Conservation (phyloP, 2,888 invertebrate species). For the Charanyca ferruginea region DNA sequence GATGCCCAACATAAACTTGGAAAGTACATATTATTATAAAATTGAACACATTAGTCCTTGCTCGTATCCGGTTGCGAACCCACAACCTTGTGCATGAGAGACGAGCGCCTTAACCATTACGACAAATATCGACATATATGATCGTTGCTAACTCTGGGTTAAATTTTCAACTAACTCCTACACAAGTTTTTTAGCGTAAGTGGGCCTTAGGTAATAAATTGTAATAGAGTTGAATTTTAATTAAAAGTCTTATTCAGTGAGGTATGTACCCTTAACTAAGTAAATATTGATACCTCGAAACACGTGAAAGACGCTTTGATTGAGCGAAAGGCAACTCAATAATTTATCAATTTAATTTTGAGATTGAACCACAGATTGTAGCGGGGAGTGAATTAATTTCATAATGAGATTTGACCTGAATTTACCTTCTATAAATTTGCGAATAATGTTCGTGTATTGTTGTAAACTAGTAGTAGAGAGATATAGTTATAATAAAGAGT, state of each 20-base stretch:
- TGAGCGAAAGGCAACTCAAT: slow-evolving; percentile 60
- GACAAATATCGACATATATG: too few relatives aligned
- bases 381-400: slow-evolving; percentile 56
- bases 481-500: slow-evolving; percentile 42
- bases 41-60: too few relatives aligned
- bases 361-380: slow-evolving; percentile 57
- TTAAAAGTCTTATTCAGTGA: slow-evolving; percentile 49
- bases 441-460: slow-evolving; percentile 36
- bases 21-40: too few relatives aligned
- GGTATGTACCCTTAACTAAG: slow-evolving; percentile 45
- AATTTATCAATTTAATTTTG: slow-evolving; percentile 64
- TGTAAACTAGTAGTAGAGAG: slow-evolving; percentile 30
- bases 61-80: too few relatives aligned
- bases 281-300: slow-evolving; percentile 67
- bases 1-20: too few relatives aligned
- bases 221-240: slow-evolving; percentile 50
- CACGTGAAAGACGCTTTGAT: slow-evolving; percentile 70
- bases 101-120: too few relatives aligned
- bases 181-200: background rate
- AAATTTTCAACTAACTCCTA: background rate
- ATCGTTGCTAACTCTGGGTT: too few relatives aligned
- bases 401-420: slow-evolving; percentile 48
- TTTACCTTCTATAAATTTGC: slow-evolving; percentile 44
- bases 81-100: too few relatives aligned
- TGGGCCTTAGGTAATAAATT: slow-evolving; percentile 10